These are phyloP conservation scores for Ornithoptera priamus DNA, from an alignment of 2,888 invertebrate genomes.

Conservation along the genomic window DNA sequence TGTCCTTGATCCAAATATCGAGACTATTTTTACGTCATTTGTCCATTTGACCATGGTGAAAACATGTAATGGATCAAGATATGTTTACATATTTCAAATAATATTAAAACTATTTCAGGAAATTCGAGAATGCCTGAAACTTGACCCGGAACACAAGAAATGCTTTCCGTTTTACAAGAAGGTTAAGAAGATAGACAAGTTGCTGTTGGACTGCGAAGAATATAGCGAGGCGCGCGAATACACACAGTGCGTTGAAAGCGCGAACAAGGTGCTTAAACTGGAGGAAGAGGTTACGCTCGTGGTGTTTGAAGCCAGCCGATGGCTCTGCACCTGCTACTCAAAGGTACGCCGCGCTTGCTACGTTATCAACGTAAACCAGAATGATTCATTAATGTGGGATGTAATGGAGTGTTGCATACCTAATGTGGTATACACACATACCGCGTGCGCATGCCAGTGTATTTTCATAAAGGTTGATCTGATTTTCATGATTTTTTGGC, in stretches of 20 bases:
- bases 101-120: slow-evolving; percentile 69
- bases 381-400: neutral
- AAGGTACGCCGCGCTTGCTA: slow-evolving; percentile 47
- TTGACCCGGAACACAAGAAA: slow-evolving; percentile 98
- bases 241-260: slow-evolving; percentile 84
- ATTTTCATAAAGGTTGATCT: no score
- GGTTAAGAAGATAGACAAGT: slow-evolving; percentile 94
- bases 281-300: slow-evolving; percentile 87
- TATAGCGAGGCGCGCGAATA: slow-evolving; percentile 82
- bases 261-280: slow-evolving; percentile 82
- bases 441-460: no score
- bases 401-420: no score
- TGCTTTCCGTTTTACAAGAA: slow-evolving; percentile 98
- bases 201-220: slow-evolving; percentile 83
- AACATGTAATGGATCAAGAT: no score
- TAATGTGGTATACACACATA: no score
- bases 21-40: no score
- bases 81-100: no score
- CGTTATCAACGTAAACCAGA: neutral
- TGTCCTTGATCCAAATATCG: no score
- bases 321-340: slow-evolving; percentile 89
- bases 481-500: no score
- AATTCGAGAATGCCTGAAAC: slow-evolving; percentile 96
- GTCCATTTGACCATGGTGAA: no score
- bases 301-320: slow-evolving; percentile 85